These are phyloP conservation scores for Agonopterix subpropinquella DNA, from an alignment of 2,888 invertebrate genomes.

Conservation along the genomic window DNA sequence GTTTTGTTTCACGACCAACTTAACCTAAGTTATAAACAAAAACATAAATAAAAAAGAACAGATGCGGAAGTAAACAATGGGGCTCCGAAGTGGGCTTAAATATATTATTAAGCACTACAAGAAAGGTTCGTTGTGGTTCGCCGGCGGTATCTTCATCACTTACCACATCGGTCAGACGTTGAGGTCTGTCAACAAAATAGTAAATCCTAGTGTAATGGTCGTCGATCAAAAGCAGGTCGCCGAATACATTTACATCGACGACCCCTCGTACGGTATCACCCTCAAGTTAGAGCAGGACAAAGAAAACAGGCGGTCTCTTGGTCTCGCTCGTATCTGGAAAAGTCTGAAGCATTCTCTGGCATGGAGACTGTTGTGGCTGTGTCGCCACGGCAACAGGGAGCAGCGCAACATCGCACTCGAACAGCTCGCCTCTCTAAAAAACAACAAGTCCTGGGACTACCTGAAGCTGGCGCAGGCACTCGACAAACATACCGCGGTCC, in stretches of 20 bases:
- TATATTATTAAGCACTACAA: slow-evolving; percentile 26
- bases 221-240: slow-evolving; percentile 55
- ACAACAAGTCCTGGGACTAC: slow-evolving; percentile 81
- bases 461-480: slow-evolving; percentile 86
- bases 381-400: slow-evolving; percentile 77
- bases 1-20: too few relatives aligned
- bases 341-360: slow-evolving; percentile 79
- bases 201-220: slow-evolving; percentile 54
- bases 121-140: slow-evolving; percentile 43
- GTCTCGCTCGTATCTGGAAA: slow-evolving; percentile 73
- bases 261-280: slow-evolving; percentile 46
- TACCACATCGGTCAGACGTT: slow-evolving; percentile 48
- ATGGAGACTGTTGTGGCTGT: slow-evolving; percentile 79
- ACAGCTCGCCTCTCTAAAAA: slow-evolving; percentile 79
- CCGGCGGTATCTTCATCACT: slow-evolving; percentile 36
- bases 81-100: background rate
- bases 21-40: too few relatives aligned
- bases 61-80: background rate
- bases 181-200: slow-evolving; percentile 38
- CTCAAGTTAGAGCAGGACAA: slow-evolving; percentile 41
- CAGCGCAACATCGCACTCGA: slow-evolving; percentile 79
- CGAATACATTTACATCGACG: slow-evolving; percentile 67
- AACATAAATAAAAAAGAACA: too few relatives aligned
- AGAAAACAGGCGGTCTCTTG: slow-evolving; percentile 39
- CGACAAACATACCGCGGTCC: slow-evolving; percentile 84